These are phyloP conservation scores for Sylvilagus floridanus DNA, from an alignment of 2,797 vertebrate species.

Conservation along the genomic window DNA sequence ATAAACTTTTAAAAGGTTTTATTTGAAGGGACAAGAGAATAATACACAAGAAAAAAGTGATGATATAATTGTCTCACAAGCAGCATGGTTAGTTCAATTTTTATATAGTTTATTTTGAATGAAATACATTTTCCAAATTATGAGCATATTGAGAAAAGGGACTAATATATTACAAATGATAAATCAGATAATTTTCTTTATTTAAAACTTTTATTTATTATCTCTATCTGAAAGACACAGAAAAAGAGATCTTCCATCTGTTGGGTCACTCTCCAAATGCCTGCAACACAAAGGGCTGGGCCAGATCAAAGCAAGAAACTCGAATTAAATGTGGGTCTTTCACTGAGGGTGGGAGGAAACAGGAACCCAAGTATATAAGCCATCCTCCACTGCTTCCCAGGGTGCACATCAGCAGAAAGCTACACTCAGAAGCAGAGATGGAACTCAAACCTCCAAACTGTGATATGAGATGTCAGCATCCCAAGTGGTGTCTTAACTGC, in stretches of 20 bases:
- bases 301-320: too few relatives aligned
- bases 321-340: too few relatives aligned
- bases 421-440: too few relatives aligned
- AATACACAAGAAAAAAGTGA: neutral
- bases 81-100: neutral
- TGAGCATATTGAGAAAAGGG: neutral
- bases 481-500: too few relatives aligned
- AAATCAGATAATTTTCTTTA: conserved; percentile 21
- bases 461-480: too few relatives aligned
- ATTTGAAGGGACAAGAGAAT: neutral
- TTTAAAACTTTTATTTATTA: neutral
- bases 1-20: neutral
- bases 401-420: too few relatives aligned
- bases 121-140: conserved; percentile 14
- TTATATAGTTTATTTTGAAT: neutral
- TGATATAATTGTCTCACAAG: neutral
- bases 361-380: neutral
- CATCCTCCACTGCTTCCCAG: too few relatives aligned
- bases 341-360: neutral
- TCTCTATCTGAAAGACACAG: too few relatives aligned
- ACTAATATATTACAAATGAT: neutral
- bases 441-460: too few relatives aligned
- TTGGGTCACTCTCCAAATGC: too few relatives aligned
- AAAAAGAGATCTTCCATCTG: too few relatives aligned
- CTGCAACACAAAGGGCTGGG: too few relatives aligned